Evolutionary conservation across 2,888 invertebrate genomes (phyloP).

Genomic region (Tanypteryx hageni): DNA sequence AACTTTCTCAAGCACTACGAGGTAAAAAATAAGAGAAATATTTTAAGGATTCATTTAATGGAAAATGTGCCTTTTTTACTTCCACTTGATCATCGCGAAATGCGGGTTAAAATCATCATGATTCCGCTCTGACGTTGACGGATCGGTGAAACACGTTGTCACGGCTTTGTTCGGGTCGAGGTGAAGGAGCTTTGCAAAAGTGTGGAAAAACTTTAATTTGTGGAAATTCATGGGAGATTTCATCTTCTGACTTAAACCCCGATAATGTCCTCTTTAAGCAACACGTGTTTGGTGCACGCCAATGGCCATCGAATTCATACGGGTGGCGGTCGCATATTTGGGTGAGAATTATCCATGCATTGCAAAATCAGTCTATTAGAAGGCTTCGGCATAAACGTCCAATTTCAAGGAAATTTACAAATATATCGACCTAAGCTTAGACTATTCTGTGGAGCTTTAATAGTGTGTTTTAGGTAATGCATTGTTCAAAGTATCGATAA

Average conservation of each 20-base stretch:
- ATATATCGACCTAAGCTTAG: no score
- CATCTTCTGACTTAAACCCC: neutral
- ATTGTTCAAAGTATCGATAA: no score
- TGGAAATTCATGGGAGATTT: neutral
- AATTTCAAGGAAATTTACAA: no score
- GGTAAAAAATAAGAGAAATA: neutral
- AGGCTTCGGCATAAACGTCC: neutral
- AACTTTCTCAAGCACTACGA: neutral
- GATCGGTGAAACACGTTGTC: neutral
- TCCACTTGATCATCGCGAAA: neutral
- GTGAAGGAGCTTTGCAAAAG: neutral
- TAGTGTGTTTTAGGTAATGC: no score
- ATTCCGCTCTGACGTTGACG: neutral
- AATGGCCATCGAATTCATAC: constrained; percentile 15
- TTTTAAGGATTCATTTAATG: neutral
- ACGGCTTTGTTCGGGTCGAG: neutral
- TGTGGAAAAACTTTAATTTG: neutral
- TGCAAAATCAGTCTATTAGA: neutral
- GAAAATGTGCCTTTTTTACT: neutral
- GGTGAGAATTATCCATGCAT: neutral
- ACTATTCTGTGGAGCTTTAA: no score
- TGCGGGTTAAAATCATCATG: no score
- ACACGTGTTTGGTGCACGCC: constrained; percentile 7
- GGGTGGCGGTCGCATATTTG: neutral
- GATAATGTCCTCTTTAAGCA: constrained; percentile 3